Conservation (phyloP, 2,113 vertebrate species). For the Cyphomyrus discorhynchus region DNA sequence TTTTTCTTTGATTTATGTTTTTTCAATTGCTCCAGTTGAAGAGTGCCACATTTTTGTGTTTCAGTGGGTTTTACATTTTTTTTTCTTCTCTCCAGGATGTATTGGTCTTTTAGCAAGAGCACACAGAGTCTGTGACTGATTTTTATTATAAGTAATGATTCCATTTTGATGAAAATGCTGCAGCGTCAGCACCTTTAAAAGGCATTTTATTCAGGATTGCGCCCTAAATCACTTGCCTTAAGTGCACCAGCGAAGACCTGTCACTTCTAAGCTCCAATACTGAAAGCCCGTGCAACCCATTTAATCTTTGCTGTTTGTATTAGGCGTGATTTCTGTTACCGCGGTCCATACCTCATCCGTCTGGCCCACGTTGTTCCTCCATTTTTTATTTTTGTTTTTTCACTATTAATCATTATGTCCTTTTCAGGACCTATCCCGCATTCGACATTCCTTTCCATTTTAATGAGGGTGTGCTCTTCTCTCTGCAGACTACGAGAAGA, state of each 20-base stretch:
- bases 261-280: constrained; percentile 33
- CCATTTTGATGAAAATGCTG: constrained; percentile 59
- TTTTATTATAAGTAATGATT: constrained; percentile 51
- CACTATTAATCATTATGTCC: constrained; percentile 15
- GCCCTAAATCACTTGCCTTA: constrained; percentile 43
- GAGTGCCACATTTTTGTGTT: not conserved
- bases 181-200: constrained; percentile 55
- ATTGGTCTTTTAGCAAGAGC: constrained; percentile 34
- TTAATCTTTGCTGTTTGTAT: constrained; percentile 43
- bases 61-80: constrained; percentile 2
- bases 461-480: not conserved
- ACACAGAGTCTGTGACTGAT: constrained; percentile 39
- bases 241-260: constrained; percentile 43
- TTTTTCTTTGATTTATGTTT: not conserved
- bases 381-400: not conserved
- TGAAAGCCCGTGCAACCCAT: constrained; percentile 47
- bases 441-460: not conserved
- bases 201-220: constrained; percentile 32
- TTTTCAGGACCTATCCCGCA: not conserved
- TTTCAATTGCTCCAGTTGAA: not conserved
- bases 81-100: not conserved
- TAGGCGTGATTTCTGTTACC: constrained; percentile 51
- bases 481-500: constrained; percentile 90
- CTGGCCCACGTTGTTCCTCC: constrained; percentile 22
- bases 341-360: constrained; percentile 41